These are phyloP conservation scores for Epizoanthus scotinus DNA, from an alignment of 92 coral and sea anemone species.

Conservation along the genomic window DNA sequence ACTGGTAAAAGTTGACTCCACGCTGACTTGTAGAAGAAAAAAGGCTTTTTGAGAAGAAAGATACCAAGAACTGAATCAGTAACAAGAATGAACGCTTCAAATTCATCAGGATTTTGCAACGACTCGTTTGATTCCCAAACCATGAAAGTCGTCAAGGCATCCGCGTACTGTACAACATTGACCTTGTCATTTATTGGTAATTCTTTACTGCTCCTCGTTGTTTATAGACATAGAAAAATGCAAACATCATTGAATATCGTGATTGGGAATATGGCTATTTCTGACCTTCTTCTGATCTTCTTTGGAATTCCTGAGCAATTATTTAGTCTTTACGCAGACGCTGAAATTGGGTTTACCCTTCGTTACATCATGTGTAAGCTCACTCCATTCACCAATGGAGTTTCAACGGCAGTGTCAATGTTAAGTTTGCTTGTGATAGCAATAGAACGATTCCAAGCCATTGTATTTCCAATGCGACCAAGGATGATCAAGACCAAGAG, in stretches of 20 bases:
- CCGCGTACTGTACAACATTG: neutral
- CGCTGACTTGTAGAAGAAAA: too few species aligned
- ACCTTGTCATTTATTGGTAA: conserved; percentile 3
- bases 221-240: conserved; percentile 2
- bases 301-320: conserved; percentile 22
- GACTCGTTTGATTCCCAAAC: too few species aligned
- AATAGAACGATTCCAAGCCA: conserved; percentile 28
- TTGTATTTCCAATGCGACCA: conserved; percentile 11
- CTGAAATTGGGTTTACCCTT: neutral
- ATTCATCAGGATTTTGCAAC: too few species aligned
- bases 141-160: conserved; percentile 9
- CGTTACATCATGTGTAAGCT: conserved; percentile 27
- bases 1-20: too few species aligned
- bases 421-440: conserved; percentile 16
- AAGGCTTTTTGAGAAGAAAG: too few species aligned
- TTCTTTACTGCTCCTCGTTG: neutral
- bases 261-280: conserved; percentile 26
- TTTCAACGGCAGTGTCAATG: conserved; percentile 22
- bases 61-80: too few species aligned
- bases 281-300: conserved; percentile 12
- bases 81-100: too few species aligned
- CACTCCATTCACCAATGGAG: conserved; percentile 26
- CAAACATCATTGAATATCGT: conserved; percentile 12
- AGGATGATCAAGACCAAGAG: neutral
- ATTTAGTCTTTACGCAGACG: neutral